Evolutionary conservation across 2,797 vertebrate genomes (phyloP), one percentile per base, ranked within the genome.

Genomic region (Lepidocolaptes lacrymiger): DNA sequence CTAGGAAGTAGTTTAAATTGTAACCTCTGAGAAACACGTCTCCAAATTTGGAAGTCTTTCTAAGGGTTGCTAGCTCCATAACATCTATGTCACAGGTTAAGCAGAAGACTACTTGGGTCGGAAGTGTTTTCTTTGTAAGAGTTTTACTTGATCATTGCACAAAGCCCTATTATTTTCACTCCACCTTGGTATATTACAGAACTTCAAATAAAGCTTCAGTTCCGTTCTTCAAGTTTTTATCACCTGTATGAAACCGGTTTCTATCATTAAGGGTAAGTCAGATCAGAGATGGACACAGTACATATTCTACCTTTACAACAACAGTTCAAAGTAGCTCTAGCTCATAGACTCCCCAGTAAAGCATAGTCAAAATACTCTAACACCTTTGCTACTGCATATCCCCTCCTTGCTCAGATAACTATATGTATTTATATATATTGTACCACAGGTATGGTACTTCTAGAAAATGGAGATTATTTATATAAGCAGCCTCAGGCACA

Each of bases 401-500:
- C 66, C 37, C 66, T 92, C 85, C 86, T 93, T 77, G 77, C 74
- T 91, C 55, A 73, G 66, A 84, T 93, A 94, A 90, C 79, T 82
- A 88, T 71, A 82, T 79, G 36, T 86, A 92, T 76, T 83, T 88
- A 20, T 93, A 83, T 79, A 83, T 94, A 68, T 36, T 41, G 83
- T 91, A 95, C 95, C 93, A 84, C 43, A 91, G 4, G n/a, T 83
- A 89, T 58, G 89, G 95, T 93, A 91, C 85, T 95, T 89, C 93
- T 87, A 95, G 96, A 96, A 90, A 96, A 96, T 96, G 74, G 97
- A 98, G 96, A 97, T 97, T 97, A 95, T 96, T 97, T 89, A 96
- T 94, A 95, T 90, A 97, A 97, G 97, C 94, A 98, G 97, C 89
- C 97, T 97, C 96, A 97, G 98, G 98, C 97, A 98, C 98, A 97